These are phyloP conservation scores for Ctenosaura bakeri DNA, from an alignment of 2,797 vertebrate species.

Conservation along the genomic window DNA sequence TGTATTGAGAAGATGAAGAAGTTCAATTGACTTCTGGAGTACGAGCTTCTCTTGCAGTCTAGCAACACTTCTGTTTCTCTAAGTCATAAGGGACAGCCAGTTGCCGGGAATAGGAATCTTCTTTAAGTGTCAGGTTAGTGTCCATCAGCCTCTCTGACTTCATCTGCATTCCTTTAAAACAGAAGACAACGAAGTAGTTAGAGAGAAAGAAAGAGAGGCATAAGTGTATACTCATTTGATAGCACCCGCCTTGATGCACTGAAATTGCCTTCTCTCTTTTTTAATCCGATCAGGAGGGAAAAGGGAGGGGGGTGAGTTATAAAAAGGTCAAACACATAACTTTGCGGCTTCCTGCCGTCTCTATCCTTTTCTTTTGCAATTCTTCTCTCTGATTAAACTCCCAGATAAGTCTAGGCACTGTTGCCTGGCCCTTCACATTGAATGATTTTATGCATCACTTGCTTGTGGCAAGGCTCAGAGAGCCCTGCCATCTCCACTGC, in stretches of 20 bases:
- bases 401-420: slow-evolving; percentile 73
- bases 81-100: slow-evolving; percentile 32
- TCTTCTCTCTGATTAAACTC: slow-evolving; percentile 78
- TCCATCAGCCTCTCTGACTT: slow-evolving; percentile 54
- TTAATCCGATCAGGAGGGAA: slow-evolving; percentile 28
- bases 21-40: slow-evolving; percentile 9
- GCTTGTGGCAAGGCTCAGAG: slow-evolving; percentile 64
- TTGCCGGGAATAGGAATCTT: slow-evolving; percentile 42
- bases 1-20: background rate
- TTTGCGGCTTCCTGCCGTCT: slow-evolving; percentile 74
- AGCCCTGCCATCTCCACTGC: slow-evolving; percentile 72
- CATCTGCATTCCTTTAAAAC: slow-evolving; percentile 51
- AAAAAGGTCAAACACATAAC: slow-evolving; percentile 78
- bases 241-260: slow-evolving; percentile 57
- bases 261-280: slow-evolving; percentile 60
- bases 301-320: slow-evolving; percentile 58
- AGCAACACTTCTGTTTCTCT: slow-evolving; percentile 43
- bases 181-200: slow-evolving; percentile 6
- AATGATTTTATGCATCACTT: slow-evolving; percentile 79
- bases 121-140: slow-evolving; percentile 52
- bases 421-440: slow-evolving; percentile 75
- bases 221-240: slow-evolving; percentile 65
- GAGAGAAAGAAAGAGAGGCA: slow-evolving; percentile 45
- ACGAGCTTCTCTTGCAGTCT: background rate
- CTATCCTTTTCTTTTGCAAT: slow-evolving; percentile 77